A percentile compares a stretch with the other conserved stretches of the same genome.
phyloP scores from a whole-genome alignment of 2,797 vertebrate species.

The Poeciliopsis paucimaculata region DNA sequence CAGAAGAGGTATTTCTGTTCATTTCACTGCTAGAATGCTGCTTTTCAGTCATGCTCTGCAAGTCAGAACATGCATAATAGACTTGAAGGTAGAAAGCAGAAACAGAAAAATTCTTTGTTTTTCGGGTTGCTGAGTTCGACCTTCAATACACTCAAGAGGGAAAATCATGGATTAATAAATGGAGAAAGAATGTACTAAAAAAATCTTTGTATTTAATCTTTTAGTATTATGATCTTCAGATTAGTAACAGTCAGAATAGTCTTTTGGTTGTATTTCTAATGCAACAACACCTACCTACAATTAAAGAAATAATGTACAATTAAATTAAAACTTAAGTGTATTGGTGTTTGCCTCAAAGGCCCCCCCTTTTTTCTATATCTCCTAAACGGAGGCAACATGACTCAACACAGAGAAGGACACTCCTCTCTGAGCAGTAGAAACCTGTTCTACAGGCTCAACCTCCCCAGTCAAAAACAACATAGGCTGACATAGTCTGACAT shows the following conservation, averaged over 20 bases:
- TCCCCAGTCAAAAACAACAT: conserved; percentile 7
- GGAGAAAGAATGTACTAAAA: not conserved
- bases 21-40: not conserved
- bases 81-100: not conserved
- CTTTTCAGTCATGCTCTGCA: conserved; percentile 21
- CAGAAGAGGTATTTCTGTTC: conserved; percentile 35
- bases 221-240: conserved; percentile 3
- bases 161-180: not conserved
- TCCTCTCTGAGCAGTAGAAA: conserved; percentile 27
- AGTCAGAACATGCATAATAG: conserved; percentile 52
- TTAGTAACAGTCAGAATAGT: not conserved
- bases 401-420: conserved; percentile 22
- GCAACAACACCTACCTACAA: not conserved
- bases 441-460: conserved; percentile 41
- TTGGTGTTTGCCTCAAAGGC: conserved; percentile 27
- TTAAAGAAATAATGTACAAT: not conserved
- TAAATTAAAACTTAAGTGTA: not conserved
- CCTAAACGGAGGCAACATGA: conserved; percentile 50
- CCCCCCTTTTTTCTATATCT: conserved; percentile 25
- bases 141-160: not conserved
- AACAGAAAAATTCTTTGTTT: not conserved
- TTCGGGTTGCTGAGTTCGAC: not conserved
- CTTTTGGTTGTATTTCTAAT: not conserved
- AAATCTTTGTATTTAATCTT: not conserved
- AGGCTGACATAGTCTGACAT: not conserved